Evolutionary conservation across 2,113 vertebrate genomes (phyloP), one percentile per base, ranked within the genome.

Genomic region (Gopherus evgoodei): DNA sequence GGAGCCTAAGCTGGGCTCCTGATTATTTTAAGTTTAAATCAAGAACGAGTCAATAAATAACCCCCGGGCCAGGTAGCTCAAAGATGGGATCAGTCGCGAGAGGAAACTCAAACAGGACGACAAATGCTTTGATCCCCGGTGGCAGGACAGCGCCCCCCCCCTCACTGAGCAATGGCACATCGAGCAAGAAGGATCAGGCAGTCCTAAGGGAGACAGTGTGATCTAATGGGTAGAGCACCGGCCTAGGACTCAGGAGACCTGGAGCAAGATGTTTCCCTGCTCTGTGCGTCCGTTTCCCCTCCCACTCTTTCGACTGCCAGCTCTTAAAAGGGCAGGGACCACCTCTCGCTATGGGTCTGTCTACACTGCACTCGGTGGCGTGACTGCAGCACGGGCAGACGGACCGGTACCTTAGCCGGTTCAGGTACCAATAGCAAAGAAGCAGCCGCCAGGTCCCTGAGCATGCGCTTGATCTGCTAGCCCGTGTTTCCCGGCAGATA

Each of bases 401-500:
- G 1, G 25, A 29, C 12, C 35, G 17, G 2, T 10, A 9, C 17
- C 65, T 17, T 9, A 69, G 14, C 17, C 14, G 35, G 65, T n/a
- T 72, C 65, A 9, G 65, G n/a, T n/a, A 72, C 9, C n/a, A 10
- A 38, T 1, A 8, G 5, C 65, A 72, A 38, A 11, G 31, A n/a
- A 35, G 35, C 31, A 4, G 7, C 2, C 4, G 65, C 65, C 16
- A n/a, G 35, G 35, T n/a, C 35, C 57, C 65, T 9, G 65, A 5
- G 13, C 17, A 65, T 4, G 35, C 2, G 2, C 35, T 38, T 7
- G 16, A 29, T 1, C 57, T 1, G 57, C 27, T 13, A 27, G 12
- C 31, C 16, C 2, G 3, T 35, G 31, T 35, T 19, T 35, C 31
- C 16, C 7, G 1, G 31, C 35, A 19, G 35, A 69, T 19, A 17